Evolutionary conservation across 2,888 invertebrate species (phyloP), one percentile per base, ranked within the genome.

Genomic region (Spilosoma lubricipeda): DNA sequence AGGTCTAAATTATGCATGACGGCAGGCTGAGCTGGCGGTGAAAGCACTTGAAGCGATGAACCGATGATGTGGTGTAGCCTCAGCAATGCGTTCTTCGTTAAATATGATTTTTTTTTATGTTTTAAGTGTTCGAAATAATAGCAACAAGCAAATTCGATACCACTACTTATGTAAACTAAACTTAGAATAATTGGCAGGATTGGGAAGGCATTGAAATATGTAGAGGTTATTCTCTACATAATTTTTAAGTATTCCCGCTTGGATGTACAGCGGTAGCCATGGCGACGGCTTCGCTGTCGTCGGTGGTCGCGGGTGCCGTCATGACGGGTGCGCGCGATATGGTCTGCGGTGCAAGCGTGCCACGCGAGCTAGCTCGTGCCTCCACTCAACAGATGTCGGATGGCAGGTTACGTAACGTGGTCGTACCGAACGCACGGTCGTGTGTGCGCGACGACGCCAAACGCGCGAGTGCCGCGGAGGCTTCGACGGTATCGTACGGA

Each of bases 351-450:
- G 92, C 82, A 94, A 94, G 94, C 94, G 94, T 93, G 93, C 85
- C 91, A 91, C 91, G 90, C 87, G 90, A 84, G 64, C 67, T 83
- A 89, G 79, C 83, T 86, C 83, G 90, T 85, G 87, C 83, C 86
- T 86, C 87, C 91, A 90, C 93, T 94, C 94, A 94, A 95, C 95
- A 94, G 94, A 93, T 94, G 94, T 90, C 90, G 93, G 88, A 82
- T 88, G 87, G 85, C 88, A 74, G 80, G 91, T 94, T 94, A 94
- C 93, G 94, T 93, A 94, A 94, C 90, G 81, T 79, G 80, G 88
- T 90, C 90, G 91, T 90, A 91, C 91, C 91, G 90, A 80, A 83
- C 89, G 90, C 91, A 87, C 90, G 89, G 88, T 80, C 91, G 91
- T 88, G 88, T 79, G 77, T 68, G 72, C 93, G 93, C 93, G 90